Percentiles rank a stretch among this genome's conserved stretches.
These are phyloP conservation scores for Sceloporus undulatus DNA, from an alignment of 2,113 vertebrate species.

Conservation along the genomic window DNA sequence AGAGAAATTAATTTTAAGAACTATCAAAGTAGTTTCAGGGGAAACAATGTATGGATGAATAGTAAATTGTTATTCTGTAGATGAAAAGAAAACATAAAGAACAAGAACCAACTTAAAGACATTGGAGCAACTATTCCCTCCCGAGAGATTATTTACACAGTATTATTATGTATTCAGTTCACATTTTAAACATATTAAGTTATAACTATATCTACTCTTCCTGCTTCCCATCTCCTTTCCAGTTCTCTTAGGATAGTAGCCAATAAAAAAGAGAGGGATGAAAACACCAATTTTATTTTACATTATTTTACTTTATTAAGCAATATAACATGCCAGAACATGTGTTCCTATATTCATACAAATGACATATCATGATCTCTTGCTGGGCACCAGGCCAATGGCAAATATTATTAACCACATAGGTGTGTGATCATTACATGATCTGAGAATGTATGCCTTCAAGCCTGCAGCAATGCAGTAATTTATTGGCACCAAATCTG, in stretches of 20 bases:
- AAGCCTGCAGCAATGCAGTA: conserved; percentile 61
- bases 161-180: conserved; percentile 1
- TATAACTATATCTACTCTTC: conserved; percentile 24
- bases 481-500: conserved; percentile 41
- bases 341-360: conserved; percentile 43
- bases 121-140: conserved; percentile 13
- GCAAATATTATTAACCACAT: conserved; percentile 55
- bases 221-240: not conserved
- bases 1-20: conserved; percentile 31
- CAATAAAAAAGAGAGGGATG: conserved; percentile 37
- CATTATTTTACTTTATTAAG: conserved; percentile 24
- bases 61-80: conserved; percentile 8
- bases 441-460: conserved; percentile 58
- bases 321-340: conserved; percentile 33
- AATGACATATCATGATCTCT: conserved; percentile 58
- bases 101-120: conserved; percentile 23
- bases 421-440: conserved; percentile 57
- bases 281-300: conserved; percentile 20
- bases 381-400: conserved; percentile 63
- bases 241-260: conserved; percentile 31
- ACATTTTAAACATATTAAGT: conserved; percentile 14
- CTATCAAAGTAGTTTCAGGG: conserved; percentile 10
- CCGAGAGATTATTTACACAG: conserved; percentile 32
- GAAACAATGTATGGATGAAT: conserved; percentile 15
- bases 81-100: conserved; percentile 6